phyloP scores from a whole-genome alignment of 2,113 vertebrate genomes.

The Ophthalmolycus amberensis region DNA sequence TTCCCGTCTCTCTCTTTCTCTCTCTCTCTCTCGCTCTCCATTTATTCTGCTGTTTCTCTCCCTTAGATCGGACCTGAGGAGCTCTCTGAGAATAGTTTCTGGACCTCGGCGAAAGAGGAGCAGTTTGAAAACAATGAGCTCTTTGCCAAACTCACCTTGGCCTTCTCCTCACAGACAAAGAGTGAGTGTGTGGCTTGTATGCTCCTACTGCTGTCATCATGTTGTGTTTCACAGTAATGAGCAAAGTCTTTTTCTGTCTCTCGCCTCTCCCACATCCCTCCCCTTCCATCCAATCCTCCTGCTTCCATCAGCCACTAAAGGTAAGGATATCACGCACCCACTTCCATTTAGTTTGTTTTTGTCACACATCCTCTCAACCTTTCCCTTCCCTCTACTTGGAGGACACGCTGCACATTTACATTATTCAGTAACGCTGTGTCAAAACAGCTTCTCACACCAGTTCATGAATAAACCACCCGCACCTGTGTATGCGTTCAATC shows the following conservation, averaged over 20 bases:
- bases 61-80: constrained; percentile 86
- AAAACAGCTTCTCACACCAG: constrained; percentile 56
- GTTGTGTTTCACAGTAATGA: constrained; percentile 55
- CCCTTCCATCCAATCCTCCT: constrained; percentile 31
- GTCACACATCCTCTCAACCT: constrained; percentile 31
- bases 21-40: not conserved
- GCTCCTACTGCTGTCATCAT: constrained; percentile 18
- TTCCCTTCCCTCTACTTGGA: constrained; percentile 38
- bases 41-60: not conserved
- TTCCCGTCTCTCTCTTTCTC: not conserved
- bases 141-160: constrained; percentile 89
- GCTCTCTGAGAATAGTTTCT: constrained; percentile 89
- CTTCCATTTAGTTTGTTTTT: constrained; percentile 39
- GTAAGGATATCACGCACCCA: constrained; percentile 69
- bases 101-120: constrained; percentile 88
- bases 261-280: constrained; percentile 9
- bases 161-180: constrained; percentile 91
- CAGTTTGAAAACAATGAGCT: constrained; percentile 90
- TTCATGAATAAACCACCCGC: constrained; percentile 71
- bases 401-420: constrained; percentile 59
- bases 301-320: constrained; percentile 76
- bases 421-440: constrained; percentile 68
- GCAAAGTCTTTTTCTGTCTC: constrained; percentile 33
- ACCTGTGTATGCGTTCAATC: constrained; percentile 59
- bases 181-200: constrained; percentile 82